Evolutionary conservation across 1,140 invertebrate genomes (phyloP).

Genomic region (Apis dorsata): DNA sequence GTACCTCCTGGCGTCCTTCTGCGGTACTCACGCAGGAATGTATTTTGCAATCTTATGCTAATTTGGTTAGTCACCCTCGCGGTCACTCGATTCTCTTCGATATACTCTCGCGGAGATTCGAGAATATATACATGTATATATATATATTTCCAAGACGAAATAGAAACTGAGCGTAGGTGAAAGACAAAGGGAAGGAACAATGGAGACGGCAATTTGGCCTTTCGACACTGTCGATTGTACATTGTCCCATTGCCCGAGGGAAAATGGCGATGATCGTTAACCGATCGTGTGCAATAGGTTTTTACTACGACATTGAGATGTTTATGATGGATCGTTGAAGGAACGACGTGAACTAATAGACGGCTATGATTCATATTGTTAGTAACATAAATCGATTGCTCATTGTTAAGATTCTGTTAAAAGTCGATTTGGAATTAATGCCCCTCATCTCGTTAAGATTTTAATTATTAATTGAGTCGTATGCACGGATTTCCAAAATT

Average conservation of each 20-base stretch:
- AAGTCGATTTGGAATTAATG: neutral
- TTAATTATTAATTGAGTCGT: too few relatives aligned
- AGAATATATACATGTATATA: neutral
- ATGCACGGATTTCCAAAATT: too few relatives aligned
- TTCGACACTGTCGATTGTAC: slow-evolving; percentile 56
- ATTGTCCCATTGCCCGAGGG: slow-evolving; percentile 43
- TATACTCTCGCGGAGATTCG: neutral
- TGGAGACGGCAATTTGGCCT: slow-evolving; percentile 51
- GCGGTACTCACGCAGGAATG: slow-evolving; percentile 50
- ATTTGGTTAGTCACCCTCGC: slow-evolving; percentile 64
- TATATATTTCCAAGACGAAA: neutral
- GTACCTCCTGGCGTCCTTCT: slow-evolving; percentile 56
- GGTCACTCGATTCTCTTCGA: slow-evolving; percentile 23
- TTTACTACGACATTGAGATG: slow-evolving; percentile 31
- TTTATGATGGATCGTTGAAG: slow-evolving; percentile 2
- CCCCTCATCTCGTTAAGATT: too few relatives aligned
- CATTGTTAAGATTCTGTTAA: neutral
- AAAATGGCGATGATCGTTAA: slow-evolving; percentile 18
- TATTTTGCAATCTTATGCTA: slow-evolving; percentile 64
- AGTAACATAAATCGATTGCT: neutral
- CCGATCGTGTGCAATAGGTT: slow-evolving; percentile 5
- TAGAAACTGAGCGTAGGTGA: slow-evolving; percentile 24
- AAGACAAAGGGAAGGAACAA: slow-evolving; percentile 32
- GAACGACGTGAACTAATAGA: neutral
- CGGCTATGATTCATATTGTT: neutral